Percentiles rank a stretch among this genome's conserved stretches.
Evolutionary conservation across 2,113 vertebrate genomes (phyloP).

Genomic region (Procavia capensis): DNA sequence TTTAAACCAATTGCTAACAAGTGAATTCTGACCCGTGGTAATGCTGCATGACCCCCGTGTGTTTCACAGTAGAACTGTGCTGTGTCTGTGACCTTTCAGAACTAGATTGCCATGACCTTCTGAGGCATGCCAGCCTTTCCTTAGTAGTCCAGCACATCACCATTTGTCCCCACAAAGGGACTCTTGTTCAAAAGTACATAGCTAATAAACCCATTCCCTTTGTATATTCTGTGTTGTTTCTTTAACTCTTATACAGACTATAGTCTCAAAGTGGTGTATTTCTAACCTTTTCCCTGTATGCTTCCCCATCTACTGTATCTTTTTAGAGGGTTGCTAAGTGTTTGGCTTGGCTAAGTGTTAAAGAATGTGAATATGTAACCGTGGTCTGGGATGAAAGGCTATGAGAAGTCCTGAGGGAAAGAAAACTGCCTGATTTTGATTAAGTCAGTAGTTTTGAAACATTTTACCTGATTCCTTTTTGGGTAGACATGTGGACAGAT

Average conservation of each 20-base stretch:
- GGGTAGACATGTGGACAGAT: neutral
- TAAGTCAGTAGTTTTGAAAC: neutral
- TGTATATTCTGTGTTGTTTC: neutral
- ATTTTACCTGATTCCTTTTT: neutral
- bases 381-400: neutral
- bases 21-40: neutral
- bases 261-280: neutral
- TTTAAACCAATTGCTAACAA: neutral
- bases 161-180: neutral
- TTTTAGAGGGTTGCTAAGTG: neutral
- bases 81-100: neutral
- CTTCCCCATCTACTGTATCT: neutral
- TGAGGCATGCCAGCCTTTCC: neutral
- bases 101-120: neutral
- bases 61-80: neutral
- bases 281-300: neutral
- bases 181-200: neutral
- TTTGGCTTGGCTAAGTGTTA: neutral
- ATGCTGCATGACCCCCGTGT: neutral
- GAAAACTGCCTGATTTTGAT: neutral
- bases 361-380: neutral
- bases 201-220: neutral
- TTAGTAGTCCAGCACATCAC: neutral
- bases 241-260: neutral
- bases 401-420: neutral